Evolutionary conservation across 2,888 invertebrate species (phyloP), one percentile per base, ranked within the genome.

Genomic region (Zeuzera pyrina): DNA sequence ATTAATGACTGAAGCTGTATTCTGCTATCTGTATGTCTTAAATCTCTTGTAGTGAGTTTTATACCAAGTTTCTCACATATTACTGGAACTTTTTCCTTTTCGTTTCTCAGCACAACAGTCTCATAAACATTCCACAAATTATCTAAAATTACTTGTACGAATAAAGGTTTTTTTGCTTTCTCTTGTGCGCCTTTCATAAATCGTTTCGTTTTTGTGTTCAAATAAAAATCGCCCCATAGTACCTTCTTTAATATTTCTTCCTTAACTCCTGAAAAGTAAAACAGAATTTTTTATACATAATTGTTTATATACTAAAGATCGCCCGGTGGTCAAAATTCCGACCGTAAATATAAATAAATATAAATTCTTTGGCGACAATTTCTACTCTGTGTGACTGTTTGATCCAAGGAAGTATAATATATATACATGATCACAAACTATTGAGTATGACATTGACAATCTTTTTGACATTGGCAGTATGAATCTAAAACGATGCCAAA

Each of bases 161-260:
- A 98, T 43, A 98, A 76, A 0, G 97, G 95, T 52, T 93, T 94
- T 61, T 97, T 97, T 0, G 93, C 94, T 63, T 94, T 95, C 45
- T 92, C 93, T 68, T 94, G 92, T 3, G 98, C 98, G 2, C 97
- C 97, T 60, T 89, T 88, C 84, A 91, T 85, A 29, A 95, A 91
- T 33, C 90, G 85, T 72, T 95, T 96, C 2, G 89, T 88, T 74
- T 96, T 97, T 2, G 87, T 65, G 59, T 95, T 93, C 26, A 95
- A 85, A 63, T 92, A 98, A 71, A 87, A 97, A 73, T 98, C 97
- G 30, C 98, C 96, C 98, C 98, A 98, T 1, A 98, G 74, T 0
- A 94, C 94, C 67, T 90, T 89, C 34, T 87, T 85, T 11, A 98
- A 72, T 11, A 91, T 85, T 12, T 88, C 87, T 38, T 88, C 87